phyloP scores from a whole-genome alignment of 1,140 invertebrate species.

The Drosophila aff. region DNA sequence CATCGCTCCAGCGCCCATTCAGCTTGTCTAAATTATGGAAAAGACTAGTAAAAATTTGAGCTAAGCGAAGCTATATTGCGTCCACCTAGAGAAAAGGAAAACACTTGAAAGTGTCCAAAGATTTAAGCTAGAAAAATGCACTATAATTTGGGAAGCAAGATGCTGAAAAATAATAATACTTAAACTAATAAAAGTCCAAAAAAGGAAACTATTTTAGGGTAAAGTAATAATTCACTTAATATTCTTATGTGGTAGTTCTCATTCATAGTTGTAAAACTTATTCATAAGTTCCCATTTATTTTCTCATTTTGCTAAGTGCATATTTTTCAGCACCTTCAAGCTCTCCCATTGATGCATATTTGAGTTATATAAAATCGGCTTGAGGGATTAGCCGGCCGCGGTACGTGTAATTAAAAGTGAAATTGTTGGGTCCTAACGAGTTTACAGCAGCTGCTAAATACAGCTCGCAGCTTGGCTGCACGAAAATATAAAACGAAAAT shows the following conservation, averaged over 20 bases:
- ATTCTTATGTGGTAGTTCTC: no score
- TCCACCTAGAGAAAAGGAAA: conserved; percentile 8
- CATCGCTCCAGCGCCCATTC: conserved; percentile 30
- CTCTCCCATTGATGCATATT: conserved; percentile 18
- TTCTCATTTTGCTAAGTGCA: neutral
- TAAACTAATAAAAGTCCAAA: neutral
- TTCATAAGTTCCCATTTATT: no score
- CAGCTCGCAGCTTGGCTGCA: conserved; percentile 18
- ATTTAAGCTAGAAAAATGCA: neutral
- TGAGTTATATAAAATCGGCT: conserved; percentile 64
- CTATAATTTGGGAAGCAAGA: no score
- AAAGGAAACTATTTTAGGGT: accelerated
- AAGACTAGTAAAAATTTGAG: conserved; percentile 80
- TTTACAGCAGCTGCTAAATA: conserved; percentile 52
- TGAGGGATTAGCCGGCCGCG: conserved; percentile 60
- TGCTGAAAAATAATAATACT: neutral
- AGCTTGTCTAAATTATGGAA: conserved; percentile 76
- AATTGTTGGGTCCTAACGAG: conserved; percentile 75
- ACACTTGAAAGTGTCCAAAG: no score
- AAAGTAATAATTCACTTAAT: neutral
- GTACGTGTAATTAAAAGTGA: conserved; percentile 75
- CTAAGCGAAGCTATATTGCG: conserved; percentile 57
- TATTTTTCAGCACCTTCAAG: conserved; percentile 14
- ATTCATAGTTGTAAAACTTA: no score
- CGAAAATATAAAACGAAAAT: conserved; percentile 16